Evolutionary conservation across 1,140 invertebrate species (phyloP), one percentile per base, ranked within the genome.

Genomic region (Cydia strobilella): DNA sequence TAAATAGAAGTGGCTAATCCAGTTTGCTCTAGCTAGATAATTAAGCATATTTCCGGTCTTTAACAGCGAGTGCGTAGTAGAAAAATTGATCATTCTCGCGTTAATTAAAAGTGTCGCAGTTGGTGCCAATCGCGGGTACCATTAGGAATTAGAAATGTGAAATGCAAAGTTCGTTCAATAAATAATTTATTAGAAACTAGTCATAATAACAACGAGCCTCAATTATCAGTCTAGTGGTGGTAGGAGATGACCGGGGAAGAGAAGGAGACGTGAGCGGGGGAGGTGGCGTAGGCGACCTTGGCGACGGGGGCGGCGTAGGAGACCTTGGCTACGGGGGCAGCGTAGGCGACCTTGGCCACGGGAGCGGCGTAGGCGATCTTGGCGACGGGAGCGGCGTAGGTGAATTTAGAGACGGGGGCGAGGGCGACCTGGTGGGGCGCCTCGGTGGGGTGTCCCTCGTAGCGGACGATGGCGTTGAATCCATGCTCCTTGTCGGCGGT

Each of bases 181-280:
- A 81, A 83, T 83, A 81, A 80, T 81, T 83, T 83, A 83, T 75
- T 83, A 66, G 63, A 35, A 72, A 72, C 77, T 77, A 79, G 72
- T 77, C 48, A 74, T 78, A 74, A 73, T 23, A 75, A 78, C 74
- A 78, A 80, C 42, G 13, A 80, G 54, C 45, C 69, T 75, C 65
- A 77, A 23, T 63, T 7, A 51, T n/a, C n/a, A n/a, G 20, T 59
- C 54, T 88, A 91, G 82, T 91, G 87, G 76, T 89, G 85, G 83
- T 90, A 90, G 72, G 89, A 88, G 75, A 90, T 78, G 62, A 81
- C 83, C 39, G 89, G 89, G 25, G 89, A 90, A 1, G 87, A 85
- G 86, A 83, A 90, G 69, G 82, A 78, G 27, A 90, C 84, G 71
- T 89, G 87, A 15, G 75, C 77, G 25, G 85, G 78, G 48, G 84